phyloP scores from a whole-genome alignment of 2,113 vertebrate species.

The Sturnus vulgaris region DNA sequence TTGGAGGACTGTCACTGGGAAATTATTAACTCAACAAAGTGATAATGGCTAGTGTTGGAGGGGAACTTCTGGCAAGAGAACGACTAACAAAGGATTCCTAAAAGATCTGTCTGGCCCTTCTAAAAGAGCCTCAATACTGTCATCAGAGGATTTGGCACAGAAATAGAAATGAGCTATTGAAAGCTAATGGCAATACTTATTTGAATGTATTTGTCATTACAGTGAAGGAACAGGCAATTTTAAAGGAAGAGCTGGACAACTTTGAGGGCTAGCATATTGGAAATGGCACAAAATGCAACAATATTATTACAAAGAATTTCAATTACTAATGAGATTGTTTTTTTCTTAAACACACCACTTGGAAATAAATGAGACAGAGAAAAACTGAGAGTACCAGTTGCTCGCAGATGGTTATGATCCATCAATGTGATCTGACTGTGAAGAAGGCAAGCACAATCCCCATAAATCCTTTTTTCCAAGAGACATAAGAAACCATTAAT shows the following conservation, averaged over 20 bases:
- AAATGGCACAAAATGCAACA: neutral
- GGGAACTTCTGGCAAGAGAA: neutral
- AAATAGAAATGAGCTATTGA: neutral
- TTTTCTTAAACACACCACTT: neutral
- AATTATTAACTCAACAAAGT: neutral
- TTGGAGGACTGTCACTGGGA: neutral
- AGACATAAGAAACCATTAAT: neutral
- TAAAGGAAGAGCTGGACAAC: neutral
- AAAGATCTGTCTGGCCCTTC: neutral
- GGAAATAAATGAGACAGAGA: neutral
- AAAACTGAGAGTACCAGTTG: neutral
- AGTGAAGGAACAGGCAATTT: neutral
- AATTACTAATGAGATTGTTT: neutral
- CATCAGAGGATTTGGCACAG: neutral
- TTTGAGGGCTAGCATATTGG: neutral
- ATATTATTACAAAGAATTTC: neutral
- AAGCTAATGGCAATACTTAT: neutral
- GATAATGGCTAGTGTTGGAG: neutral
- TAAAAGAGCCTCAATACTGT: neutral
- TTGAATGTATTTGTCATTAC: neutral
- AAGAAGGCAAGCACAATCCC: neutral
- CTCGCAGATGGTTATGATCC: neutral
- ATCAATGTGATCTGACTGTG: neutral
- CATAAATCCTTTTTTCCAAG: neutral
- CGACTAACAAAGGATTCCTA: neutral